phyloP scores from a whole-genome alignment of 2,797 vertebrate genomes.

The Myotis pilosus region DNA sequence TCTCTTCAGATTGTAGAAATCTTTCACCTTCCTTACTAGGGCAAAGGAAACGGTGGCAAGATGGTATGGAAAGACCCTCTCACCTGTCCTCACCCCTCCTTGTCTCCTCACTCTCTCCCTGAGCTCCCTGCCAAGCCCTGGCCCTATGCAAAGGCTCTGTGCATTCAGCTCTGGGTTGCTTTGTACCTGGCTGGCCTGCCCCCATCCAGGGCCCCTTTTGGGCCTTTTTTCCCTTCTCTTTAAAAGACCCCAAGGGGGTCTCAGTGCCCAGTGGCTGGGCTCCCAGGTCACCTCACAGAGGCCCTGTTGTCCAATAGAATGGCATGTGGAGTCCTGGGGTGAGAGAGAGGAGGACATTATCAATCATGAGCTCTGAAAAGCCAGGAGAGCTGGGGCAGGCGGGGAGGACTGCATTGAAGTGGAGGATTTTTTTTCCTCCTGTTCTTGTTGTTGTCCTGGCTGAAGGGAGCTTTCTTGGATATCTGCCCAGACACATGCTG shows the following conservation, averaged over 20 bases:
- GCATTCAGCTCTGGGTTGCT: conserved; percentile 94
- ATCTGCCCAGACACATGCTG: conserved; percentile 97
- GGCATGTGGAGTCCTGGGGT: conserved; percentile 81
- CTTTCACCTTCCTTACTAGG: neutral
- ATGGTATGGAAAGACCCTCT: neutral
- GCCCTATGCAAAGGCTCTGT: conserved; percentile 84
- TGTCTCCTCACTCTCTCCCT: neutral
- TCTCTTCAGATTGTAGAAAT: neutral
- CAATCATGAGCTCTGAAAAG: conserved; percentile 82
- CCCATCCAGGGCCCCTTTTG: conserved; percentile 84
- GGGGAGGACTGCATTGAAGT: conserved; percentile 77
- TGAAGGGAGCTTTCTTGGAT: conserved; percentile 90
- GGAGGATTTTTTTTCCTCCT: conserved; percentile 81
- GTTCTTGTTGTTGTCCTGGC: conserved; percentile 75
- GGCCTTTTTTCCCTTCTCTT: conserved; percentile 69
- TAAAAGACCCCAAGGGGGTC: conserved; percentile 89
- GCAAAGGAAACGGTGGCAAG: neutral
- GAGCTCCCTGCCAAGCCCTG: neutral
- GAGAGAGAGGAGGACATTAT: conserved; percentile 79
- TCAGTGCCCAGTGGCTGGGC: conserved; percentile 75
- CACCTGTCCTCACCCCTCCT: neutral
- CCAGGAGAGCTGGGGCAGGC: conserved; percentile 76
- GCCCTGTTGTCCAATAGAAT: conserved; percentile 78
- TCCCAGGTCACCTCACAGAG: conserved; percentile 86
- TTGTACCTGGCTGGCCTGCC: conserved; percentile 89